Base-by-base conservation (phyloP, 2,888 invertebrate genomes). In the Torymus auratus region DNA sequence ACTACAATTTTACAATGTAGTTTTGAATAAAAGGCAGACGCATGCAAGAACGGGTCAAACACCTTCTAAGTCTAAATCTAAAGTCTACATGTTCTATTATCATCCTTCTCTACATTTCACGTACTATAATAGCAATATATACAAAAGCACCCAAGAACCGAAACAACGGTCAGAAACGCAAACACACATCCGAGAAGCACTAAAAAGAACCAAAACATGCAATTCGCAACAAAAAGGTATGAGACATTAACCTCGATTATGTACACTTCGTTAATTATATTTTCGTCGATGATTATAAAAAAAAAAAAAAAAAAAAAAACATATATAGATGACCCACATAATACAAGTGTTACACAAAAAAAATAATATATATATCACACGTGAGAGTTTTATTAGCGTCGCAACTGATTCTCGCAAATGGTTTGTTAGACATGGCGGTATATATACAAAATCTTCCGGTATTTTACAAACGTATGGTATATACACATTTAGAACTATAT, bases 191-290 rank as follows among this genome's bases (percentile, higher is more conserved):
- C 17, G 10, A 60, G 17, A 78, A 78, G 73, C 73, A 81, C 70
- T 69, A 70, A 70, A 58, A 64, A 2, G 28, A 70, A 69, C 50
- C 7, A 7, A 41, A 41, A 55, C 78, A 78, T 75, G 78, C 81
- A 75, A 23, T 71, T 17, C 62, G 58, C 15, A 60, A 67, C 10
- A 56, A 12, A 61, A 70, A 70, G 20, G 50, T 60, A 64, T 70
- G 28, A 73, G 53, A 64, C 74, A 56, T 69, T 23, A 77, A 77
- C 62, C 68, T 81, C 72, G 81, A 78, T 81, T 81, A 81, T 78
- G 77, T 81, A 81, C 73, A 78, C 53, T 70, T 71, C 17, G 41
- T 81, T 73, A 61, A 68, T 68, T n/a, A 41, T 41, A 64, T 65
- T 58, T 62, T 52, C 41, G 20, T 65, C 55, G 56, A 70, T 68